These are phyloP conservation scores for Nannospalax galili DNA, from an alignment of 2,113 vertebrate species.

Conservation along the genomic window DNA sequence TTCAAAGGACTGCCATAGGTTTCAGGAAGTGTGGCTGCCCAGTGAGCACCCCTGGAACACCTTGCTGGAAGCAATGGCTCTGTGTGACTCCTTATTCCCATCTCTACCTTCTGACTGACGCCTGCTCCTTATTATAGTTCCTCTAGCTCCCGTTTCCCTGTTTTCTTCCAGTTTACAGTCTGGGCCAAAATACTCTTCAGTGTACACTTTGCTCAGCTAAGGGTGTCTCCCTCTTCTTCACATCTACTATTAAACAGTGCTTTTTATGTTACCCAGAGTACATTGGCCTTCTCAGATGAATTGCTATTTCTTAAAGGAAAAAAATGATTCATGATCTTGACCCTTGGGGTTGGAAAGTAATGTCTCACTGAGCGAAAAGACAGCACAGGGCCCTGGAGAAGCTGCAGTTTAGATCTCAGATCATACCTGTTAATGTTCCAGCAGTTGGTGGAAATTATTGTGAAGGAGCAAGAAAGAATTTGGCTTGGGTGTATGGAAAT, in stretches of 20 bases:
- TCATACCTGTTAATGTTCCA: conserved; percentile 73
- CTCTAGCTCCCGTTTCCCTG: conserved; percentile 61
- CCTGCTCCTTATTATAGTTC: conserved; percentile 40
- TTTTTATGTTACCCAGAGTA: conserved; percentile 54
- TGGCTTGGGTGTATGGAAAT: conserved; percentile 75
- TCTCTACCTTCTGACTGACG: neutral
- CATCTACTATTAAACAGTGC: conserved; percentile 50
- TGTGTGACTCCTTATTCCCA: neutral
- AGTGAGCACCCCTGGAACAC: neutral
- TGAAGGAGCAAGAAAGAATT: conserved; percentile 74
- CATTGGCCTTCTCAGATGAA: conserved; percentile 65
- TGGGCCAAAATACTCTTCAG: conserved; percentile 55
- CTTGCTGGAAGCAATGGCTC: neutral
- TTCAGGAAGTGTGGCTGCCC: neutral
- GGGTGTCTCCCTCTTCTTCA: conserved; percentile 58
- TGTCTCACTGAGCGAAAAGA: conserved; percentile 67
- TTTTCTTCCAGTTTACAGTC: conserved; percentile 62
- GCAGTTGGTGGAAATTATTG: conserved; percentile 77
- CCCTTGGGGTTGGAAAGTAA: conserved; percentile 70
- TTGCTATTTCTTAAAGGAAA: conserved; percentile 22
- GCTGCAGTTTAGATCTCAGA: conserved; percentile 56
- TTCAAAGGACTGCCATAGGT: neutral
- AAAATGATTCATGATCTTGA: conserved; percentile 66
- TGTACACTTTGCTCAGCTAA: conserved; percentile 59
- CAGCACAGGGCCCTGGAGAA: conserved; percentile 59